Evolutionary conservation across 2,888 invertebrate genomes (phyloP).

Genomic region (Watsonalla binaria): DNA sequence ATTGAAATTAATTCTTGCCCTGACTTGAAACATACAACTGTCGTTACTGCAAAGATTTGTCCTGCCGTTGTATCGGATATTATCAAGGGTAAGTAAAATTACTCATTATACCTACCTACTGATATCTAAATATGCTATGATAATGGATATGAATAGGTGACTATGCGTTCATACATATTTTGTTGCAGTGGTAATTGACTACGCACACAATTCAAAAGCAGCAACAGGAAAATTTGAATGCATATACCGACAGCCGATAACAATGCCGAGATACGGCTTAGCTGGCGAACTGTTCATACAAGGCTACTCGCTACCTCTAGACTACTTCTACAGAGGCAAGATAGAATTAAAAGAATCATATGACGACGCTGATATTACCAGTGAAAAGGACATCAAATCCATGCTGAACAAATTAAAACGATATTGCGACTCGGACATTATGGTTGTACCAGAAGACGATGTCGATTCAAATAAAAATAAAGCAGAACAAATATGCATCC

Average conservation of each 20-base stretch:
- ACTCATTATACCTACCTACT: too few species aligned
- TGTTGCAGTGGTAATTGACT: slow-evolving; percentile 76
- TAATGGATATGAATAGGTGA: too few species aligned
- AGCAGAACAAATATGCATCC: slow-evolving; percentile 21
- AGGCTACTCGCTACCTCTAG: slow-evolving; percentile 43
- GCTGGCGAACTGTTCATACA: slow-evolving; percentile 43
- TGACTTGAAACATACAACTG: slow-evolving; percentile 88
- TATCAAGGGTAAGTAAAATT: slow-evolving; percentile 84
- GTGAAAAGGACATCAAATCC: slow-evolving; percentile 35
- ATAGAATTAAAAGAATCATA: slow-evolving; percentile 37
- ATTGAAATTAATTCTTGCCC: slow-evolving; percentile 96
- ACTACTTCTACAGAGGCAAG: slow-evolving; percentile 59
- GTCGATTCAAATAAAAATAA: slow-evolving; percentile 6
- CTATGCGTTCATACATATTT: slow-evolving; percentile 1
- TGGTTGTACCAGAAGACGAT: slow-evolving; percentile 38
- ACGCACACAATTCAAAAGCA: slow-evolving; percentile 50
- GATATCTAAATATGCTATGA: background rate
- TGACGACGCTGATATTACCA: slow-evolving; percentile 31
- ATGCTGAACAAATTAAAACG: slow-evolving; percentile 41
- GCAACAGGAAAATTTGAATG: slow-evolving; percentile 80
- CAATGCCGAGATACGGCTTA: slow-evolving; percentile 39
- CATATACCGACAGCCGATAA: slow-evolving; percentile 64
- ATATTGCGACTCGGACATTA: slow-evolving; percentile 38
- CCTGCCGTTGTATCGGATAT: slow-evolving; percentile 89
- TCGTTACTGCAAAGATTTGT: slow-evolving; percentile 90